phyloP scores from a whole-genome alignment of 2,888 invertebrate species.

The Aethes cnicana region DNA sequence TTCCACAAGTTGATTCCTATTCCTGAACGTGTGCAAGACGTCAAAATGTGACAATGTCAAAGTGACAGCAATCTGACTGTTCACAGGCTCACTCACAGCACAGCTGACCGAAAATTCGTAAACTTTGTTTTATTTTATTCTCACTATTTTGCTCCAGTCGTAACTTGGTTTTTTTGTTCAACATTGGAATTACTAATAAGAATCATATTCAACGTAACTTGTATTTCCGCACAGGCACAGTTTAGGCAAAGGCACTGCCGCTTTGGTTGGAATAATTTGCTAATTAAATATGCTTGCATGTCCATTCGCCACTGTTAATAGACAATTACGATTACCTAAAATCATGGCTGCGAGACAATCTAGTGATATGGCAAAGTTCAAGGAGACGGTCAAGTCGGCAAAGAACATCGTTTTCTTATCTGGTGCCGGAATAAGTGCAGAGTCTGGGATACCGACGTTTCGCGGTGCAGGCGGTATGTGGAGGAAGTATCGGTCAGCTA shows the following conservation, averaged over 20 bases:
- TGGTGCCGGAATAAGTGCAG: slow-evolving; percentile 91
- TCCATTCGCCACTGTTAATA: slow-evolving; percentile 41
- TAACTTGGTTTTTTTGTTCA: too few relatives aligned
- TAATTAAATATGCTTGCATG: slow-evolving; percentile 46
- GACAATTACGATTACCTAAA: slow-evolving; percentile 23
- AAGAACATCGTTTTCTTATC: slow-evolving; percentile 87
- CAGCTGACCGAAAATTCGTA: too few relatives aligned
- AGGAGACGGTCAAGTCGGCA: slow-evolving; percentile 80
- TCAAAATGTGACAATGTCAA: too few relatives aligned
- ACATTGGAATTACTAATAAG: too few relatives aligned
- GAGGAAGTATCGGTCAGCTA: slow-evolving; percentile 87
- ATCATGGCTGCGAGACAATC: slow-evolving; percentile 54
- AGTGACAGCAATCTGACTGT: too few relatives aligned
- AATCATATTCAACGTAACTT: too few relatives aligned
- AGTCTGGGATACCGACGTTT: slow-evolving; percentile 94
- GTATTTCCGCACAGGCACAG: too few relatives aligned
- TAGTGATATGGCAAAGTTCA: slow-evolving; percentile 77
- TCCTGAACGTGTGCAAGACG: too few relatives aligned
- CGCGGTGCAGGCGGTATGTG: slow-evolving; percentile 91
- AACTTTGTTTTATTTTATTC: too few relatives aligned
- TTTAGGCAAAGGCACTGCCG: background rate
- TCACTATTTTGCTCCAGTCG: too few relatives aligned
- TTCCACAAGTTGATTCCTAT: too few relatives aligned
- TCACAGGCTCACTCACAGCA: too few relatives aligned
- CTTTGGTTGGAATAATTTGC: slow-evolving; percentile 2